phyloP scores from a whole-genome alignment of 2,888 invertebrate genomes.

The Noctua janthe region DNA sequence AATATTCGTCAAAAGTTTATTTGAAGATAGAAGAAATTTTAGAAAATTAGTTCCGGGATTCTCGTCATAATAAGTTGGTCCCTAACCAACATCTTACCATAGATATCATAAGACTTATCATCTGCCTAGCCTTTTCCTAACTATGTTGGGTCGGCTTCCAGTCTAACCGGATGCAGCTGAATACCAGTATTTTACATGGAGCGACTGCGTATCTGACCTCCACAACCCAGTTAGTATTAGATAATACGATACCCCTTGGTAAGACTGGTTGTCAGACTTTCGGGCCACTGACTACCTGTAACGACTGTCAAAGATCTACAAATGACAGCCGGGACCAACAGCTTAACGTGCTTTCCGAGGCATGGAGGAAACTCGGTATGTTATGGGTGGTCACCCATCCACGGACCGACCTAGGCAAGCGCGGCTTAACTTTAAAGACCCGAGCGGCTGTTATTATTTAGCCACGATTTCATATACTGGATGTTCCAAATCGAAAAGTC shows the following conservation, averaged over 20 bases:
- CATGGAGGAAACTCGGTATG: no score
- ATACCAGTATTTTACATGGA: background rate
- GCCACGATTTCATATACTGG: no score
- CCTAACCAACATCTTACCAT: constrained; percentile 36
- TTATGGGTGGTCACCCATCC: no score
- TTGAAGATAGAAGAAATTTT: constrained; percentile 89
- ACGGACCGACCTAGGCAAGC: no score
- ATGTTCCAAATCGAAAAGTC: no score
- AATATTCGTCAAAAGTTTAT: constrained; percentile 94
- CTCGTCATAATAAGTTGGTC: constrained; percentile 65
- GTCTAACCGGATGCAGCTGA: background rate
- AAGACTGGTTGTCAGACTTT: background rate
- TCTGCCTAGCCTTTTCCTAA: background rate
- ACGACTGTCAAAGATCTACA: background rate
- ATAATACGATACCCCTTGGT: background rate
- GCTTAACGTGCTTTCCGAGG: no score
- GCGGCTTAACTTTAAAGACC: no score
- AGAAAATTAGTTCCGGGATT: constrained; percentile 77
- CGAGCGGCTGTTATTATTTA: no score
- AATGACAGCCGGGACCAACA: background rate
- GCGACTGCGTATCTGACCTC: background rate
- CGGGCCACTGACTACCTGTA: background rate
- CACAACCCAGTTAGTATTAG: background rate
- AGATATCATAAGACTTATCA: background rate
- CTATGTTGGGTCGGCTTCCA: background rate